Evolutionary conservation across 2,888 invertebrate genomes (phyloP).

Genomic region (Sarcophaga caerulescens): DNA sequence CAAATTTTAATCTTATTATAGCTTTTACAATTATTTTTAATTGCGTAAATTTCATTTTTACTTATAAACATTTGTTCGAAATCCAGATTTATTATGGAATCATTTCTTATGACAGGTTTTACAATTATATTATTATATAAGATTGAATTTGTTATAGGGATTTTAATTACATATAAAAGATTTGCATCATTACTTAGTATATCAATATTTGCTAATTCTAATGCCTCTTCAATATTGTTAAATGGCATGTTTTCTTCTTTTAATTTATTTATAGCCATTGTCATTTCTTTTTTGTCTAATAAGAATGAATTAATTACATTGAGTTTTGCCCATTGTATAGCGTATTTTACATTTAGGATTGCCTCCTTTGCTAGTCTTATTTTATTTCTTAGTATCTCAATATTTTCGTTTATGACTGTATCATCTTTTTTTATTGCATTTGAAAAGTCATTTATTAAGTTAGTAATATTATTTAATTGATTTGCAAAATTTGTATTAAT

Average conservation of each 20-base stretch:
- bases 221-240: no score
- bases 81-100: slow-evolving; percentile 22
- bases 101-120: slow-evolving; percentile 11
- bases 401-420: neutral
- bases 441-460: neutral
- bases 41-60: slow-evolving; percentile 16
- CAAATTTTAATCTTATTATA: slow-evolving; percentile 7
- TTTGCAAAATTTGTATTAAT: slow-evolving; percentile 5
- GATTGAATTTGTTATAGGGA: neutral
- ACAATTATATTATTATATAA: slow-evolving; percentile 11
- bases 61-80: slow-evolving; percentile 19
- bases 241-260: neutral
- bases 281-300: slow-evolving; percentile 22
- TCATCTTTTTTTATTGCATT: slow-evolving; percentile 8
- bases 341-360: slow-evolving; percentile 29
- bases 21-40: neutral
- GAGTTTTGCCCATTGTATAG: slow-evolving; percentile 25
- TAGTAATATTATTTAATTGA: neutral
- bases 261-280: neutral
- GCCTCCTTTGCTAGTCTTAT: slow-evolving; percentile 12
- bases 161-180: slow-evolving; percentile 2
- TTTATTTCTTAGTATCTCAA: slow-evolving; percentile 13
- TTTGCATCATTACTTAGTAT: slow-evolving; percentile 11
- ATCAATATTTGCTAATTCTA: no score
- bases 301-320: neutral